A percentile compares a stretch with the other conserved stretches of the same genome.
Conservation (phyloP, 2,888 invertebrate species). For the Eupithecia subumbrata region DNA sequence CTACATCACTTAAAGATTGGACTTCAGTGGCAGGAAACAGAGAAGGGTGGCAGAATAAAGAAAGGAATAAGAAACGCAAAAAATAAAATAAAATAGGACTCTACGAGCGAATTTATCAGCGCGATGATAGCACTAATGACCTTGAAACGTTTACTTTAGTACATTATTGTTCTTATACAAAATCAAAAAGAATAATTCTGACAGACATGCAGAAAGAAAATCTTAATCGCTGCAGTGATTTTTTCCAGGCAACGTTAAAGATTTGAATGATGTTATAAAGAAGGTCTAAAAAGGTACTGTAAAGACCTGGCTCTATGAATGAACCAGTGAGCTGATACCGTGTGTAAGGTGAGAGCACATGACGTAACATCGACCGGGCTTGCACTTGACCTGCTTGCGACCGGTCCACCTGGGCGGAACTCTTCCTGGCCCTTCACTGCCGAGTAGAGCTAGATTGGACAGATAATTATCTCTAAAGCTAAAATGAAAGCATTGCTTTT, state of each 20-base stretch:
- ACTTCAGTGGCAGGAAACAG: background rate
- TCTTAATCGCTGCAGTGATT: background rate
- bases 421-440: slow-evolving; percentile 60
- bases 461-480: background rate
- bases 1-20: background rate
- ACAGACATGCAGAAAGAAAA: background rate
- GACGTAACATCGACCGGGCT: slow-evolving; percentile 54
- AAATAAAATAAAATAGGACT: background rate
- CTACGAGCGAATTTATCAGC: background rate
- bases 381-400: slow-evolving; percentile 73
- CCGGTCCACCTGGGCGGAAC: slow-evolving; percentile 62
- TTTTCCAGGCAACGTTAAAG: background rate
- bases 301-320: slow-evolving; percentile 1
- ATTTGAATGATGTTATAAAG: too few relatives aligned
- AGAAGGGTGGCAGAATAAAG: background rate
- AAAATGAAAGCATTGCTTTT: background rate
- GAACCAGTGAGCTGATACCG: background rate
- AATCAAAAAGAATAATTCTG: background rate
- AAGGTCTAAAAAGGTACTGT: background rate
- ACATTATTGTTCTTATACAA: background rate
- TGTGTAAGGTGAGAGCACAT: slow-evolving; percentile 56
- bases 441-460: slow-evolving; percentile 26
- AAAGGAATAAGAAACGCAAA: background rate
- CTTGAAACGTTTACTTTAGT: background rate
- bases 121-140: background rate